Base-by-base conservation (phyloP, 1,140 invertebrate genomes). In the Pseudobourletiella spinata region DNA sequence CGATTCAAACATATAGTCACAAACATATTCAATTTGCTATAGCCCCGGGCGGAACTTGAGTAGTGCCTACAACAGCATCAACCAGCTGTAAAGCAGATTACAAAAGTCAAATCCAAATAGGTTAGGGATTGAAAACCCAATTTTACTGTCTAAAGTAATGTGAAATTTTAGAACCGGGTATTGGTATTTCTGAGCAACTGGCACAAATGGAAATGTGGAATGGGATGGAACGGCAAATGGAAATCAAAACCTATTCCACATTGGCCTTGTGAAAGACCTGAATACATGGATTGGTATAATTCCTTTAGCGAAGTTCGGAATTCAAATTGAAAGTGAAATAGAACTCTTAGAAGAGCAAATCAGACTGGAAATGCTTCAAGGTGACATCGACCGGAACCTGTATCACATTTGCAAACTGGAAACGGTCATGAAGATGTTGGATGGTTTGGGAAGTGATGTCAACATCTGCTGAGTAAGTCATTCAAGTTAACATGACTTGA, bases 361-460 rank as follows among this genome's bases (percentile, higher is more conserved):
- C 3, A 24, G 44, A 29, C 2, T 48, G 25, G 42, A 59, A 2
- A 28, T 3, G n/a, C 24, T 59, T 22, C 39, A 59, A 16, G 18
- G n/a, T 35, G 20, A 24, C 16, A 59, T 59, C 11, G 20, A 20
- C 3, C 22, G 20, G 15, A 28, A 59, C 14, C 28, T 30, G 28
- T 59, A 14, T 59, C 57, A 59, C 50, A 18, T 50, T 1, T 1
- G 3, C 1, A 16, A 59, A 2, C n/a, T 59, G 2, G 57, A 59
- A 29, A 50, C n/a, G 20, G n/a, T 46, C 6, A 11, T 59, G 8
- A 15, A 42, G 8, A 46, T 32, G 2, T 22, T 59, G 29, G 44
- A 59, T 20, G 43, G 30, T 28, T 28, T 59, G 3, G 15, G 46
- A 6, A 48, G 16, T 20, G 46, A 48, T 20, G 46, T 48, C 8